phyloP scores from a whole-genome alignment of 2,797 vertebrate genomes.

The Danio jaintianensis region DNA sequence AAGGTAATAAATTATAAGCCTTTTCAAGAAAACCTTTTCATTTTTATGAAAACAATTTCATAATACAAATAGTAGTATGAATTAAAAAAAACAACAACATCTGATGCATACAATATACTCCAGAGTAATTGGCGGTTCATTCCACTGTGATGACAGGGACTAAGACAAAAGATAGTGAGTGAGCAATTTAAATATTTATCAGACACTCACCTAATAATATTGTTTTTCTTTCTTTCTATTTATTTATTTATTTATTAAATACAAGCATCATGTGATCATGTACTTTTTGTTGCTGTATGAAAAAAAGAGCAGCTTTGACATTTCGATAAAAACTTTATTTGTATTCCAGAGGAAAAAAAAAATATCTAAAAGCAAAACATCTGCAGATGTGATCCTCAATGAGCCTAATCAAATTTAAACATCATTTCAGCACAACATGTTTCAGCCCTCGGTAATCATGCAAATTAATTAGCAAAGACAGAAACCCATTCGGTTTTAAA shows the following conservation, averaged over 20 bases:
- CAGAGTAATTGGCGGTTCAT: too few species aligned
- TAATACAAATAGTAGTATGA: neutral
- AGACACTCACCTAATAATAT: too few species aligned
- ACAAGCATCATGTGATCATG: neutral
- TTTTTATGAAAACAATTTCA: neutral
- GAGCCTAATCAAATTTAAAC: neutral
- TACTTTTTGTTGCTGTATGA: neutral
- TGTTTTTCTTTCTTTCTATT: too few species aligned
- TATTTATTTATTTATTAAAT: too few species aligned
- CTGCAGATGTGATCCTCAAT: neutral
- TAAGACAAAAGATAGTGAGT: too few species aligned
- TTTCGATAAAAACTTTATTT: neutral
- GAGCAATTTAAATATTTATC: too few species aligned
- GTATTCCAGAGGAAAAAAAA: neutral
- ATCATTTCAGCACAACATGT: neutral
- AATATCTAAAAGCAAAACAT: neutral
- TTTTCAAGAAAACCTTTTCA: neutral
- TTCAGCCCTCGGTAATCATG: neutral
- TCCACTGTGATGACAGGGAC: too few species aligned
- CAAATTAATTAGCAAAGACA: neutral
- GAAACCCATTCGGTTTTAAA: neutral
- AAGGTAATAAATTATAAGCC: too few species aligned
- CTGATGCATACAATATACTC: too few species aligned
- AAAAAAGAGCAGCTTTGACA: neutral
- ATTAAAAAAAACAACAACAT: too few species aligned